These are phyloP conservation scores for Chiridota heheva DNA, from an alignment of 35 echinoderm and acorn worm genomes.

Conservation along the genomic window DNA sequence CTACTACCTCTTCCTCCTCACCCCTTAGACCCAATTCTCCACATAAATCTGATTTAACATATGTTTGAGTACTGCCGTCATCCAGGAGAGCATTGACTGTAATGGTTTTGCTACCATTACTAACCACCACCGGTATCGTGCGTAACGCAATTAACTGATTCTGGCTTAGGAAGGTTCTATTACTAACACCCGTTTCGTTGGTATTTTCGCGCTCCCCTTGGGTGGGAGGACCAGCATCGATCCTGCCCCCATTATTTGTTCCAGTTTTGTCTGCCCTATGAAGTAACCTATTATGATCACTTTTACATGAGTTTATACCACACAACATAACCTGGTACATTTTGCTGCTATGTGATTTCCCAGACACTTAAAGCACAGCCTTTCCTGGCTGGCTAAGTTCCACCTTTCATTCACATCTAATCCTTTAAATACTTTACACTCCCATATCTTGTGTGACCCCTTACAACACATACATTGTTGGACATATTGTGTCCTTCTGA, in stretches of 20 bases:
- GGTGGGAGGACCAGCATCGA: not conserved
- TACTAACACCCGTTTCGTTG: not conserved
- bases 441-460: not conserved
- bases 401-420: not conserved
- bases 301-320: not conserved
- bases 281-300: not conserved
- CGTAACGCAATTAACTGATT: not conserved
- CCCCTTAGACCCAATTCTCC: not conserved
- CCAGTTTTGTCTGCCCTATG: not conserved
- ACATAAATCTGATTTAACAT: constrained; percentile 3
- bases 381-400: not conserved
- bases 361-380: constrained; percentile 11
- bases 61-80: not conserved
- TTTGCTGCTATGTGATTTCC: not conserved
- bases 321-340: not conserved
- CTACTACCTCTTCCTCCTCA: not conserved
- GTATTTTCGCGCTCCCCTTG: not conserved
- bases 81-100: constrained; percentile 15
- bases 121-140: not conserved
- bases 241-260: not conserved
- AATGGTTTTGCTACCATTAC: not conserved
- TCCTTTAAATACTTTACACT: not conserved
- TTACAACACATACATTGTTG: not conserved
- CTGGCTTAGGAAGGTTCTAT: not conserved
- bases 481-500: not conserved